Evolutionary conservation across 2,797 vertebrate species (phyloP).

Genomic region (Morus bassanus): DNA sequence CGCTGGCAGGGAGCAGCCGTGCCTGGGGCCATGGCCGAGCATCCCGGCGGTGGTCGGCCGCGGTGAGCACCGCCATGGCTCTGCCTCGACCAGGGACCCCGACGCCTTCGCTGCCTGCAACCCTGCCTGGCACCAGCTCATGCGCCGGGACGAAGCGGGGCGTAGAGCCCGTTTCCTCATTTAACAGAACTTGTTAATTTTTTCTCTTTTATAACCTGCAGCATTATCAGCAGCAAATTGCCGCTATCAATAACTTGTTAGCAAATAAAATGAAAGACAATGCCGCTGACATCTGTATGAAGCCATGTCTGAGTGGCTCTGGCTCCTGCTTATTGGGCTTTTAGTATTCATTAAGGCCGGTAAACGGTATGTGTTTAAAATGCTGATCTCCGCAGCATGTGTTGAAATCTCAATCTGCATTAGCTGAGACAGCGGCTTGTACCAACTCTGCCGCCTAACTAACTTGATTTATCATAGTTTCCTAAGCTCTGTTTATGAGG

Average conservation of each 20-base stretch:
- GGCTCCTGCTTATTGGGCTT: slow-evolving; percentile 65
- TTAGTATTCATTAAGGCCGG: slow-evolving; percentile 73
- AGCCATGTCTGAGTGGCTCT: slow-evolving; percentile 54
- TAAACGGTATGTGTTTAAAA: slow-evolving; percentile 65
- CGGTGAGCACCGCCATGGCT: not conserved
- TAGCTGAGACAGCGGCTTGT: slow-evolving; percentile 62
- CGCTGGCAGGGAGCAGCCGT: not conserved
- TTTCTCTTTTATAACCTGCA: slow-evolving; percentile 68
- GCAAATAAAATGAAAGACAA: slow-evolving; percentile 76
- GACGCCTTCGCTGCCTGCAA: not conserved
- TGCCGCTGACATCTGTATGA: slow-evolving; percentile 69
- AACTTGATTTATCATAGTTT: slow-evolving; percentile 65
- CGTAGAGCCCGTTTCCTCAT: not conserved
- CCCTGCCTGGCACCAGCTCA: not conserved
- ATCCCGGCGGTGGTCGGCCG: not conserved
- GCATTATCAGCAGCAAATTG: slow-evolving; percentile 70
- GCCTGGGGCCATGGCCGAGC: not conserved
- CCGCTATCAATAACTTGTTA: slow-evolving; percentile 77
- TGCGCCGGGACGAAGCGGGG: not conserved
- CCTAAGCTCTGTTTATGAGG: slow-evolving; percentile 57
- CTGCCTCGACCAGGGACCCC: not conserved
- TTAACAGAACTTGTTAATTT: slow-evolving; percentile 63
- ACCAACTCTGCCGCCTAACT: slow-evolving; percentile 55
- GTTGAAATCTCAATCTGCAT: slow-evolving; percentile 68
- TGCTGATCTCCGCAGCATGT: slow-evolving; percentile 62